phyloP scores from a whole-genome alignment of 2,888 invertebrate genomes.

The Eumacrocentrus americanus region DNA sequence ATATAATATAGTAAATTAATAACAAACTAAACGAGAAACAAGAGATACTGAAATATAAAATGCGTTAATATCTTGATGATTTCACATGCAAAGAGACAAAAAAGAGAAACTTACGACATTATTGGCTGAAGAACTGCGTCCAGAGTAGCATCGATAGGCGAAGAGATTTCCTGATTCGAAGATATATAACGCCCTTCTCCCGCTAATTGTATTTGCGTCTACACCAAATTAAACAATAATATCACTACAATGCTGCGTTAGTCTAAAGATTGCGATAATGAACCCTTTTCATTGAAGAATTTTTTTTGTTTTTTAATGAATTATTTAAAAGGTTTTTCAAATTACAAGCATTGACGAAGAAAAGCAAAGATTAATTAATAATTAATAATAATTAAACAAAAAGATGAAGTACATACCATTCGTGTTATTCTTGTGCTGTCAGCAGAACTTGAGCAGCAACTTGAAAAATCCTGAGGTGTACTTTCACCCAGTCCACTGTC shows the following conservation, averaged over 20 bases:
- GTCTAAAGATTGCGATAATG: neutral
- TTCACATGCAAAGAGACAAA: too few species aligned
- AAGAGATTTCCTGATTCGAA: conserved; percentile 58
- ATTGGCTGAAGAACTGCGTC: conserved; percentile 60
- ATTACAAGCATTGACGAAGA: neutral
- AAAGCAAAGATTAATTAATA: conserved; percentile 19
- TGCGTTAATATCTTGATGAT: too few species aligned
- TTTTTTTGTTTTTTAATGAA: neutral
- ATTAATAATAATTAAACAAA: conserved; percentile 36
- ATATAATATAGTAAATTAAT: too few species aligned
- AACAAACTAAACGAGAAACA: too few species aligned
- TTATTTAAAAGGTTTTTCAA: neutral
- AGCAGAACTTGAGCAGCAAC: conserved; percentile 60
- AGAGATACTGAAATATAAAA: too few species aligned
- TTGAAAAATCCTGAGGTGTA: conserved; percentile 60
- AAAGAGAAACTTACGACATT: conserved; percentile 60
- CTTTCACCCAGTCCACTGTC: conserved; percentile 61
- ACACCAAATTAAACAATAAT: conserved; percentile 53
- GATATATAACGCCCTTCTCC: conserved; percentile 58
- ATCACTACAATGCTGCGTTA: conserved; percentile 16
- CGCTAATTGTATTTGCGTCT: conserved; percentile 60
- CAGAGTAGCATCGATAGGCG: conserved; percentile 57
- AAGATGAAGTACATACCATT: too few species aligned
- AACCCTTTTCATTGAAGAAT: conserved; percentile 6
- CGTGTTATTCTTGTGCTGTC: conserved; percentile 58